Evolutionary conservation across 2,113 vertebrate genomes (phyloP).

Genomic region (Albula goreensis): DNA sequence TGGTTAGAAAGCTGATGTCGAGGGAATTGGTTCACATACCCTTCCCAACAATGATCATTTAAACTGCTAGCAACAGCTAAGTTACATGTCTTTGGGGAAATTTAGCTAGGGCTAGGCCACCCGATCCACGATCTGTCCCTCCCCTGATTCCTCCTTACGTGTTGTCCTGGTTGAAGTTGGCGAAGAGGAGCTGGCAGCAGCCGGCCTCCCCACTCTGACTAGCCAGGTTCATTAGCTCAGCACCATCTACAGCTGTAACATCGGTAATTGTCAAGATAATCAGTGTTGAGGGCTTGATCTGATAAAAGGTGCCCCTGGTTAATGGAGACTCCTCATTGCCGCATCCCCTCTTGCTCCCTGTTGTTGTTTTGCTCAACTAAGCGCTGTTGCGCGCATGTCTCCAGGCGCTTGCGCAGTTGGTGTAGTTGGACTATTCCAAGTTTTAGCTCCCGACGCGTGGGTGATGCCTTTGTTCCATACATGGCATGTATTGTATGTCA

Average conservation of each 20-base stretch:
- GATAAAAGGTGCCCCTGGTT: neutral
- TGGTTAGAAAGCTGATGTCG: no score
- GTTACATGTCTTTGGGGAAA: neutral
- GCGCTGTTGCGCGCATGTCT: constrained; percentile 36
- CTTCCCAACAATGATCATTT: neutral
- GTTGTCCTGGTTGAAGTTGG: constrained; percentile 99
- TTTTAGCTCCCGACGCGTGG: no score
- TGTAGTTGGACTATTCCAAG: neutral
- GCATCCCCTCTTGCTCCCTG: constrained; percentile 40
- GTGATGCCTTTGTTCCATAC: no score
- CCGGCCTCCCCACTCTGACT: constrained; percentile 93
- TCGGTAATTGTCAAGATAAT: constrained; percentile 49
- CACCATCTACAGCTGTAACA: constrained; percentile 59
- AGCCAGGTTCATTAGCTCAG: constrained; percentile 88
- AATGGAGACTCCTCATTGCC: constrained; percentile 47
- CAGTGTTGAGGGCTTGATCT: neutral
- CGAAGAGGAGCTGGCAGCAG: constrained; percentile 93
- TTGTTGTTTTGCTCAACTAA: constrained; percentile 66
- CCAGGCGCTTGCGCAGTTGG: constrained; percentile 58
- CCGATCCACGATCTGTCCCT: constrained; percentile 34
- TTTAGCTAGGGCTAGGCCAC: constrained; percentile 38
- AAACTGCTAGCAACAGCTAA: neutral
- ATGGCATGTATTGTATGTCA: neutral
- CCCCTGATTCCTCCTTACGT: constrained; percentile 81
- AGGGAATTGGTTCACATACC: neutral